A percentile compares a stretch with the other conserved stretches of the same genome.
phyloP scores from a whole-genome alignment of 1,140 invertebrate genomes.

The Drosophila ambigua region DNA sequence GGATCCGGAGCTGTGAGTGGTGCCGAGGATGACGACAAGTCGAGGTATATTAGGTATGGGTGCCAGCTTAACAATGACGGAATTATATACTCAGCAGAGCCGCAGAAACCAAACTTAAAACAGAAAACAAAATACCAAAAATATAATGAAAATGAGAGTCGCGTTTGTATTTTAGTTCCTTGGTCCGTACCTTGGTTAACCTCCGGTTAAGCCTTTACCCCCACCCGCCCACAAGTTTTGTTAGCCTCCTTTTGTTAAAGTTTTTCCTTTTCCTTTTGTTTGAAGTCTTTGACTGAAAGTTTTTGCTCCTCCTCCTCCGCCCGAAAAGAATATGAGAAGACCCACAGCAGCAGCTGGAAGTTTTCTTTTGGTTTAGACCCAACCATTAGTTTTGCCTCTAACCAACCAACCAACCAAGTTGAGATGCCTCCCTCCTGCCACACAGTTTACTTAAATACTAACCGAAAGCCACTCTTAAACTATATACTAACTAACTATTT shows the following conservation, averaged over 20 bases:
- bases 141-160: conserved; percentile 40
- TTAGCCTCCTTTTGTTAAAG: conserved; percentile 35
- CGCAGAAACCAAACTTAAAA: conserved; percentile 24
- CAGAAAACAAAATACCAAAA: conserved; percentile 27
- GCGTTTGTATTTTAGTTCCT: conserved; percentile 56
- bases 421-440: conserved; percentile 32
- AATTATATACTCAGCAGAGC: conserved; percentile 72
- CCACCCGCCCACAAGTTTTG: not conserved
- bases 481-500: conserved; percentile 40
- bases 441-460: conserved; percentile 39
- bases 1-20: conserved; percentile 85
- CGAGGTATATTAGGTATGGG: conserved; percentile 89
- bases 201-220: conserved; percentile 18
- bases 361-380: conserved; percentile 30
- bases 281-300: conserved; percentile 28
- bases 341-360: conserved; percentile 8
- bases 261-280: conserved; percentile 38
- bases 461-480: conserved; percentile 31
- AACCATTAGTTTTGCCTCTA: conserved; percentile 38
- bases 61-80: conserved; percentile 83
- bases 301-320: conserved; percentile 1
- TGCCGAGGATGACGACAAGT: conserved; percentile 93
- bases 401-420: conserved; percentile 35
- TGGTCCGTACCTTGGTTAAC: conserved; percentile 35
- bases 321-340: conserved; percentile 14